phyloP scores from a whole-genome alignment of 2,113 vertebrate species.

The Coryphaenoides rupestris region DNA sequence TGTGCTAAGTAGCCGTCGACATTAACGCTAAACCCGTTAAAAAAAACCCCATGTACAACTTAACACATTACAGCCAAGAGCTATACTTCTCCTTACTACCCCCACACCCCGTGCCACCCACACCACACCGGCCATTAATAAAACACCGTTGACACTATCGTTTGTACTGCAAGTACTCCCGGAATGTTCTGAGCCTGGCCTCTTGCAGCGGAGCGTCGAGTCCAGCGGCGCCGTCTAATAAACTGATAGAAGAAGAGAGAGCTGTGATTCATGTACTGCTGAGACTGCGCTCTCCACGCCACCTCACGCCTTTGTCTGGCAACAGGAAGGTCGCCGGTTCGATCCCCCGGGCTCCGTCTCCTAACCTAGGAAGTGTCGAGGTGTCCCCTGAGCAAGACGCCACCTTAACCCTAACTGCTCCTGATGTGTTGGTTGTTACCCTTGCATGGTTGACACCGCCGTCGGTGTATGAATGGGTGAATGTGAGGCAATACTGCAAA shows the following conservation, averaged over 20 bases:
- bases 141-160: background rate
- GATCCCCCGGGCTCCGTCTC: too few species aligned
- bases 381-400: too few species aligned
- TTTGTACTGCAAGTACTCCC: fast-evolving
- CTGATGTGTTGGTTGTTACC: too few species aligned
- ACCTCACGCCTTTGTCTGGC: slow-evolving; percentile 17
- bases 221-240: slow-evolving; percentile 13
- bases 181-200: background rate
- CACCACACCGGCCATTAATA: background rate
- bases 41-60: background rate
- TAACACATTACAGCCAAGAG: too few species aligned
- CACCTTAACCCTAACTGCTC: too few species aligned
- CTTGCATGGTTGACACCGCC: too few species aligned
- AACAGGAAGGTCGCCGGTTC: too few species aligned
- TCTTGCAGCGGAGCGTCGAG: background rate
- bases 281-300: background rate
- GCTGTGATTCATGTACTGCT: slow-evolving; percentile 31
- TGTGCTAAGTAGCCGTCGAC: background rate
- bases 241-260: background rate
- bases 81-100: too few species aligned
- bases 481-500: too few species aligned
- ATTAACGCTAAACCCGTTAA: background rate
- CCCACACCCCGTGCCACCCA: too few species aligned
- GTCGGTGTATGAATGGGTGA: too few species aligned
- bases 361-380: too few species aligned